Evolutionary conservation across 2,797 vertebrate species (phyloP).

Genomic region (Rhinoraja longicauda): DNA sequence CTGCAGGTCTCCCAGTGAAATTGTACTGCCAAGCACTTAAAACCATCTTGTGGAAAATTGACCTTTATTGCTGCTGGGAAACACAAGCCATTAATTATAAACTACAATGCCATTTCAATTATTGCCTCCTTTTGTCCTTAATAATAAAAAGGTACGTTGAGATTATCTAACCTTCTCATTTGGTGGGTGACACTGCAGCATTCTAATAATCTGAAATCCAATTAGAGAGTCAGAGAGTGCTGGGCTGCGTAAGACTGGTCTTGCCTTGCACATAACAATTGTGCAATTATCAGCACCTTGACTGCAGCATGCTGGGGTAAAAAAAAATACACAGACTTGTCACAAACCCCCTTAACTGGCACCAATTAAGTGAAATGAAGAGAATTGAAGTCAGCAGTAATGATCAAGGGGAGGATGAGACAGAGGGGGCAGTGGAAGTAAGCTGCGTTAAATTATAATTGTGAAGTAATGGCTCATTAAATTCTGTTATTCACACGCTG

Average conservation of each 20-base stretch:
- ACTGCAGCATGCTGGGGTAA: slow-evolving; percentile 30
- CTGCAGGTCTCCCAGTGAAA: background rate
- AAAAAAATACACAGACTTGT: slow-evolving; percentile 23
- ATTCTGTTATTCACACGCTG: slow-evolving; percentile 38
- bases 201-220: slow-evolving; percentile 36
- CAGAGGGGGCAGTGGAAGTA: slow-evolving; percentile 35
- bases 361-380: slow-evolving; percentile 38
- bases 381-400: slow-evolving; percentile 33
- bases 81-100: slow-evolving; percentile 39
- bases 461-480: slow-evolving; percentile 39
- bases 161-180: slow-evolving; percentile 48
- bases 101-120: slow-evolving; percentile 36
- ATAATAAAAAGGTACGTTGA: slow-evolving; percentile 58
- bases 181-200: background rate
- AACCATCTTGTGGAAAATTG: slow-evolving; percentile 36
- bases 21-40: slow-evolving; percentile 1
- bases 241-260: background rate
- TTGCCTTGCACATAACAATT: slow-evolving; percentile 33
- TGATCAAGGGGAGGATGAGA: slow-evolving; percentile 36
- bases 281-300: slow-evolving; percentile 21
- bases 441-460: slow-evolving; percentile 37
- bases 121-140: slow-evolving; percentile 57
- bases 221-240: slow-evolving; percentile 30
- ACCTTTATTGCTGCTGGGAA: slow-evolving; percentile 34
- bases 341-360: slow-evolving; percentile 34